These are phyloP conservation scores for Catalaphyllia jardinei DNA, from an alignment of 64 coral and sea anemone species.

Conservation along the genomic window DNA sequence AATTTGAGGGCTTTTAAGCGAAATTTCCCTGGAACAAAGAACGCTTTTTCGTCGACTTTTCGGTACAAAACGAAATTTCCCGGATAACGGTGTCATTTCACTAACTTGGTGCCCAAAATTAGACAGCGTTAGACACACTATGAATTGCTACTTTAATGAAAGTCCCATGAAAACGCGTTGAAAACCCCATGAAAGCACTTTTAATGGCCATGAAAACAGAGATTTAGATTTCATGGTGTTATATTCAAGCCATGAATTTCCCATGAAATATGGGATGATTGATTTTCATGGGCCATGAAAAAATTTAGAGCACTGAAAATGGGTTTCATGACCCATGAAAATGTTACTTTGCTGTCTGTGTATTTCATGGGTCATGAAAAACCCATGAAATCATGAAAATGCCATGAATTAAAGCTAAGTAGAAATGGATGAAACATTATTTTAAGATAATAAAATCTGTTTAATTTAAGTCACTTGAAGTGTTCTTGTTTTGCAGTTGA, in stretches of 20 bases:
- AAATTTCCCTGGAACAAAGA: no score
- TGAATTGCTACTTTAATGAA: no score
- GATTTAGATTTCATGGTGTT: conserved; percentile 13
- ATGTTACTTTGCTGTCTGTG: background rate
- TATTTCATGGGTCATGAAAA: background rate
- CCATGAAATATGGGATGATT: background rate
- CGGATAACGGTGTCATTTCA: no score
- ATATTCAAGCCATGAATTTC: background rate
- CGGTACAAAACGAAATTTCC: no score
- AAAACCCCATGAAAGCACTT: no score
- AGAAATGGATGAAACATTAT: conserved; percentile 9
- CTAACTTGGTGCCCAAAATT: no score
- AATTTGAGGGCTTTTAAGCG: no score
- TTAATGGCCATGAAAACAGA: conserved; percentile 26
- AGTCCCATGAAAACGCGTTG: no score
- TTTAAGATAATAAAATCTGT: conserved; percentile 2
- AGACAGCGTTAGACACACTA: no score
- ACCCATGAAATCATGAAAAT: conserved; percentile 11
- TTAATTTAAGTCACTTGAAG: conserved; percentile 10
- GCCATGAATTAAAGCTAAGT: background rate
- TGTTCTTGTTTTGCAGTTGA: background rate
- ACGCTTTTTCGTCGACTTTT: no score
- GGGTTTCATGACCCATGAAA: conserved; percentile 27
- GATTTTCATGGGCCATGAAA: background rate
- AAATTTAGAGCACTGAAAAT: background rate